phyloP scores from a whole-genome alignment of 2,888 invertebrate genomes.

The Pardosa pseudoannulata region DNA sequence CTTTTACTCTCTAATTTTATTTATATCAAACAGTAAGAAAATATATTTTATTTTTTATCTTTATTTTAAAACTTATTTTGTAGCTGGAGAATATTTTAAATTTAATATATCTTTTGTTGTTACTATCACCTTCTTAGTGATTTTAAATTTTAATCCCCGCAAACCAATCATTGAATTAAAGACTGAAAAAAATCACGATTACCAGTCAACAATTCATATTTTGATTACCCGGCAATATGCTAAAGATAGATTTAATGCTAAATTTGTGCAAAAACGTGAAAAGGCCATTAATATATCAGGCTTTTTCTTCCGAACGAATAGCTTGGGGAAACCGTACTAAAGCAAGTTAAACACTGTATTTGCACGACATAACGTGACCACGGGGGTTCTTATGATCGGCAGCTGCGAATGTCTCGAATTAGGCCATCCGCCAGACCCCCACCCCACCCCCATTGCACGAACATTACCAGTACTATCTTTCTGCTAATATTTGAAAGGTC shows the following conservation, averaged over 20 bases:
- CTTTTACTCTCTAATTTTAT: too few species aligned
- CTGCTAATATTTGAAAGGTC: constrained; percentile 44
- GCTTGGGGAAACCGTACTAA: not conserved
- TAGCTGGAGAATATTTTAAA: too few species aligned
- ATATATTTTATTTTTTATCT: too few species aligned
- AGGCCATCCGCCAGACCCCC: constrained; percentile 35
- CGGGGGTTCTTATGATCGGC: constrained; percentile 35
- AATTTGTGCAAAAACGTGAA: constrained; percentile 6
- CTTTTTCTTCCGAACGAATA: not conserved
- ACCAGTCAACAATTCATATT: too few species aligned
- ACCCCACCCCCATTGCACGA: constrained; percentile 6
- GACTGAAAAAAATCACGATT: too few species aligned
- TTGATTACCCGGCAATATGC: not conserved
- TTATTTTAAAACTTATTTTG: too few species aligned
- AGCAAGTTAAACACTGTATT: constrained; percentile 27
- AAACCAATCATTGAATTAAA: too few species aligned
- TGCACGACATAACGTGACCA: constrained; percentile 48
- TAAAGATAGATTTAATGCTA: not conserved
- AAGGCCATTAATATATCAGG: not conserved
- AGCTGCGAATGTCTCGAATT: constrained; percentile 42
- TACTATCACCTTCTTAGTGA: too few species aligned
- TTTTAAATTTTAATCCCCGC: too few species aligned
- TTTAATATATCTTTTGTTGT: too few species aligned
- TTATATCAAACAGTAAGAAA: too few species aligned
- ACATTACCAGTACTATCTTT: constrained; percentile 52